Conservation (phyloP, 2,797 vertebrate genomes). For the Sebastes vulpes region DNA sequence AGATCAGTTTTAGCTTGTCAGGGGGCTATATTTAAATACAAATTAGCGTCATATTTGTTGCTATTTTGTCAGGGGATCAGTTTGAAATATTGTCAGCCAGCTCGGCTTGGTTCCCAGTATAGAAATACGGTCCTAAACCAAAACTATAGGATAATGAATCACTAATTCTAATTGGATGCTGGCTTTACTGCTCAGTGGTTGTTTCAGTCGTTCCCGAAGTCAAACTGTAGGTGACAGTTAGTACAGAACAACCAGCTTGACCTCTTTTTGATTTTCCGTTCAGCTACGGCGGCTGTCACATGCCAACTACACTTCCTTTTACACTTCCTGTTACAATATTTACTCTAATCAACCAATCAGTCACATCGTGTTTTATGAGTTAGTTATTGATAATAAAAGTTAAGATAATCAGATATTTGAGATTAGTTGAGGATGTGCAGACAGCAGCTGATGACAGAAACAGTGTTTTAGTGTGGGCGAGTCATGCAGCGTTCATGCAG, state of each 20-base stretch:
- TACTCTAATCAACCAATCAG: not conserved
- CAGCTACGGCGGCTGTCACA: not conserved
- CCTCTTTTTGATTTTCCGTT: no score
- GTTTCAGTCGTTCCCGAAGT: not conserved
- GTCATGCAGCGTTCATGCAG: constrained; percentile 67
- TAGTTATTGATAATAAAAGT: not conserved
- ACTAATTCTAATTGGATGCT: not conserved
- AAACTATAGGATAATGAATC: not conserved
- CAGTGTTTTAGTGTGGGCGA: not conserved
- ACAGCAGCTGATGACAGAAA: constrained; percentile 16
- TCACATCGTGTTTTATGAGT: not conserved
- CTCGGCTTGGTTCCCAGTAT: not conserved
- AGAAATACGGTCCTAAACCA: not conserved
- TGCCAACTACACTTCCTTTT: not conserved
- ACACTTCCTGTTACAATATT: not conserved
- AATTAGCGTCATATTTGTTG: not conserved
- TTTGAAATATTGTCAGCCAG: not conserved
- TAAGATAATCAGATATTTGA: not conserved
- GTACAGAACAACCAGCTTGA: no score
- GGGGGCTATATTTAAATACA: not conserved
- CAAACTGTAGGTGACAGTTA: not conserved
- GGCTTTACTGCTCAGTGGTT: not conserved
- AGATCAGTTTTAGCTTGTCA: not conserved
- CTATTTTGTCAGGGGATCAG: not conserved
- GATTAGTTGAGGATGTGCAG: constrained; percentile 43